Base-by-base conservation (phyloP, 2,113 vertebrate species). In the Cinclus mexicanus region DNA sequence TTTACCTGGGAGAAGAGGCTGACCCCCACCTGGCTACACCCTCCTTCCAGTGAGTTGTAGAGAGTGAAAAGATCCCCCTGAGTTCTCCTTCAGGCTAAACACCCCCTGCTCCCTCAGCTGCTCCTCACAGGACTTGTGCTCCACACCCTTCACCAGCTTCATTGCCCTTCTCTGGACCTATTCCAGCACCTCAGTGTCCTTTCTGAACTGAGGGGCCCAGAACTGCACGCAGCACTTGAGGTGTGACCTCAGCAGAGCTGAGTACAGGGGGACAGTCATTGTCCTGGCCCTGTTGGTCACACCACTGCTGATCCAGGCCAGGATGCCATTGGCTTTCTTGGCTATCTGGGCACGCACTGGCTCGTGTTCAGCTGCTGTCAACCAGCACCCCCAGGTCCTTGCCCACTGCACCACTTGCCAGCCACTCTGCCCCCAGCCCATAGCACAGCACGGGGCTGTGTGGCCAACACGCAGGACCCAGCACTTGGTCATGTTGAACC, bases 401-500 rank as follows among this genome's bases (percentile, higher is more conserved):
- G 20, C 1, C 70, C 50, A 47, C n/a, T 6, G 6, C 9, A n/a
- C 69, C 50, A 14, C n/a, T 29, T 56, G 7, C 14, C 82, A 56
- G 28, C 15, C 10, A 1, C 50, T 74, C n/a, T 39, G n/a, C 28
- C 42, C 49, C 50, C 35, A 56, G 29, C 42, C 59, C 47, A 42
- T 1, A 24, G 42, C 12, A 2, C 50, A 67, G 61, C 35, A 7
- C 16, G 71, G 16, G 31, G 60, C 20, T 65, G 29, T 49, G 42
- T 49, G 24, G 42, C 14, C 29, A 19, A 0, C 1, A 0, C 16
- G 42, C 4, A 49, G 50, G 35, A 57, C 16, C 12, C 41, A 47
- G 29, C 7, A 85, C 1, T 21, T 29, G 42, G 20, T 35, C 44
- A 14, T 14, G 25, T 35, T 42, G 61, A 50, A 67, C 44, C 35